These are phyloP conservation scores for Dynastes hyllus DNA, from an alignment of 2,888 invertebrate genomes.

Conservation along the genomic window DNA sequence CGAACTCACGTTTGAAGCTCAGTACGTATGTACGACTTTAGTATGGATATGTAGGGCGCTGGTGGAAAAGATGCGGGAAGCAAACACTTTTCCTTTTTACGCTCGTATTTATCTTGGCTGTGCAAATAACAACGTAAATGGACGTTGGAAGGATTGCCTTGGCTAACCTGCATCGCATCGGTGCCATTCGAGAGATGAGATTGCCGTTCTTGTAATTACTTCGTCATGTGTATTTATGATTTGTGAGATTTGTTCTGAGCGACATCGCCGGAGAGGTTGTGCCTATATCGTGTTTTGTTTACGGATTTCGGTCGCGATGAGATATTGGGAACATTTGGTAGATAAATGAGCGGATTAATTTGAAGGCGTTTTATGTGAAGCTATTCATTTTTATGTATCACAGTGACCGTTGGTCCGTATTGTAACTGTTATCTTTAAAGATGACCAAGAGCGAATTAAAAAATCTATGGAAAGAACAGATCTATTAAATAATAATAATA, in stretches of 20 bases:
- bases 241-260: constrained; percentile 1
- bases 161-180: background rate
- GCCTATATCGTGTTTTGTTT: constrained; percentile 7
- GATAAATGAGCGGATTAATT: background rate
- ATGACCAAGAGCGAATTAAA: too few species aligned
- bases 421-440: too few species aligned
- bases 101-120: constrained; percentile 39
- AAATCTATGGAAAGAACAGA: too few species aligned
- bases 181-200: background rate
- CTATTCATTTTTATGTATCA: too few species aligned
- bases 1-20: background rate
- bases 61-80: constrained; percentile 18
- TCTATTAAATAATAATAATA: too few species aligned
- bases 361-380: background rate
- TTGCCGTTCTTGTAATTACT: background rate
- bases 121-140: constrained; percentile 26
- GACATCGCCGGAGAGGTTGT: background rate
- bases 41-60: background rate
- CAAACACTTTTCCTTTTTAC: constrained; percentile 40
- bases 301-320: constrained; percentile 10
- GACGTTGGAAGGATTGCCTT: constrained; percentile 3
- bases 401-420: too few species aligned
- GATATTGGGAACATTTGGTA: background rate
- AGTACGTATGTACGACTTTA: background rate
- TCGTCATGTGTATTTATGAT: constrained; percentile 22